A percentile compares a stretch with the other conserved stretches of the same genome.
Conservation (phyloP, 1,140 invertebrate genomes). For the Diorhabda carinulata region DNA sequence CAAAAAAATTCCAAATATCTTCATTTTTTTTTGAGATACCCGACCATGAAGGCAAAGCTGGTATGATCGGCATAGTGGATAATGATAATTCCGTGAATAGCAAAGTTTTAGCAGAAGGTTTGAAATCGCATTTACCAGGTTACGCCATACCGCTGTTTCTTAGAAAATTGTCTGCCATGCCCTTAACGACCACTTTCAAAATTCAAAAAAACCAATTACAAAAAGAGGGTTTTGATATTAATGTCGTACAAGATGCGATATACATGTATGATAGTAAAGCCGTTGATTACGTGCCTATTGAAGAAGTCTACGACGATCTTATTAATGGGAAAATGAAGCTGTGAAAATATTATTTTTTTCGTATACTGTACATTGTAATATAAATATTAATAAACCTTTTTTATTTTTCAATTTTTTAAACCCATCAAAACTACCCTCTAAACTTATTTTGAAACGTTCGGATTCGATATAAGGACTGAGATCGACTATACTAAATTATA, state of each 20-base stretch:
- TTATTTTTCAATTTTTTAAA: no score
- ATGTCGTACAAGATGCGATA: slow-evolving; percentile 67
- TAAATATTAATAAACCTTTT: no score
- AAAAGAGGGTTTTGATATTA: slow-evolving; percentile 70
- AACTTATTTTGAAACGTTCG: no score
- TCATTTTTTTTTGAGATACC: slow-evolving; percentile 56
- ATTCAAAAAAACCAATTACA: slow-evolving; percentile 83
- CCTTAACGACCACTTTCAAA: slow-evolving; percentile 89
- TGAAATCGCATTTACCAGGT: slow-evolving; percentile 68
- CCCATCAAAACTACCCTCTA: no score
- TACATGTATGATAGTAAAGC: slow-evolving; percentile 67
- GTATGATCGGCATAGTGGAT: slow-evolving; percentile 92
- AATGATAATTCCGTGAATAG: slow-evolving; percentile 65
- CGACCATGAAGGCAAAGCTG: slow-evolving; percentile 85
- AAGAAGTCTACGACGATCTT: slow-evolving; percentile 65
- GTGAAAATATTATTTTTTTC: not conserved
- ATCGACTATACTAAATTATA: no score
- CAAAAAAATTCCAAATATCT: not conserved
- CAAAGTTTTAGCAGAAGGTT: slow-evolving; percentile 56
- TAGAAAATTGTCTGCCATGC: slow-evolving; percentile 71
- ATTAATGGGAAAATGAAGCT: slow-evolving; percentile 22
- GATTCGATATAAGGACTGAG: no score
- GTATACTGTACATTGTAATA: no score
- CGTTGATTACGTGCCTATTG: slow-evolving; percentile 62
- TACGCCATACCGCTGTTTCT: slow-evolving; percentile 89